phyloP scores from a whole-genome alignment of 1,140 invertebrate species.

The Eufriesea mexicana region DNA sequence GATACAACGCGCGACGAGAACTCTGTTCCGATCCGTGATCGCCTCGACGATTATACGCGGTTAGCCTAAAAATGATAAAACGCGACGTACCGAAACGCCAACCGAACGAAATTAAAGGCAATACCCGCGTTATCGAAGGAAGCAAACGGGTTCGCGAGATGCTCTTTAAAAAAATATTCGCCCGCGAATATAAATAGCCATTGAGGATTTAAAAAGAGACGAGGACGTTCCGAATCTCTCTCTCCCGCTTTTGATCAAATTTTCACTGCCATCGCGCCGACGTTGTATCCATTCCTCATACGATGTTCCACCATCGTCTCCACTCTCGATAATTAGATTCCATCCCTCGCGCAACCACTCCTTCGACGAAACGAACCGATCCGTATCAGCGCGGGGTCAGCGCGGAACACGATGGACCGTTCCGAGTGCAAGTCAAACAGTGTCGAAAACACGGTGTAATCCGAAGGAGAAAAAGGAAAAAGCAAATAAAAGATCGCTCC shows the following conservation, averaged over 20 bases:
- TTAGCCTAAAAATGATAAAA: background rate
- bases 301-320: background rate
- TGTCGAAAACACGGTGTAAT: background rate
- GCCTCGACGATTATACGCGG: background rate
- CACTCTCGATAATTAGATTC: constrained; percentile 13
- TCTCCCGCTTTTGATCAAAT: background rate
- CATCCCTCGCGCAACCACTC: background rate
- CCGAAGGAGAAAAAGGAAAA: background rate
- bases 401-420: background rate
- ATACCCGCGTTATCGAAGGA: too few relatives aligned
- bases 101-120: too few relatives aligned
- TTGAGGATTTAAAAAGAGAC: too few relatives aligned
- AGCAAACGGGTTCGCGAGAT: background rate
- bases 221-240: background rate
- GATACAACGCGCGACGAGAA: constrained; percentile 4
- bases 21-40: constrained; percentile 1
- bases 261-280: background rate
- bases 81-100: too few relatives aligned
- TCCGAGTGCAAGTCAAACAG: constrained; percentile 24
- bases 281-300: background rate
- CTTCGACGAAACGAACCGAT: background rate
- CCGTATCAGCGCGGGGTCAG: background rate
- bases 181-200: background rate
- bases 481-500: background rate
- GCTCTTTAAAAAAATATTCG: background rate